Evolutionary conservation across 2,797 vertebrate species (phyloP).

Genomic region (Pangasius djambal): DNA sequence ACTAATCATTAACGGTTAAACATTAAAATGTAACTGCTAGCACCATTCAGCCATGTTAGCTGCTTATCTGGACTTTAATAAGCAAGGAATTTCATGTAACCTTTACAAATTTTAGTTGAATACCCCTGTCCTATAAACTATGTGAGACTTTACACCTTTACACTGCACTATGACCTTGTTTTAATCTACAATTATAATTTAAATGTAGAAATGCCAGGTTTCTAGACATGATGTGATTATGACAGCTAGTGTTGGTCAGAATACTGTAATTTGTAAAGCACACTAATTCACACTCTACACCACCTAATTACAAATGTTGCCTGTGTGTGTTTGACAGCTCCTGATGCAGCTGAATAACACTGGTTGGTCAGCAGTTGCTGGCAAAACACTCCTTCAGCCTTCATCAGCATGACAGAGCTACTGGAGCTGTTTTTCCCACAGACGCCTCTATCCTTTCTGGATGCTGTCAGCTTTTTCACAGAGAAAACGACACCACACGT

Average conservation of each 20-base stretch:
- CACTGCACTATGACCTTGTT: background rate
- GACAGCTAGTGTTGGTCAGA: background rate
- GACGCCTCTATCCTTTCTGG: background rate
- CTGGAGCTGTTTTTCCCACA: background rate
- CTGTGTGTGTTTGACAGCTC: background rate
- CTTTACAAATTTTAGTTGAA: background rate
- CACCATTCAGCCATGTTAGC: background rate
- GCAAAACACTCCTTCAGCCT: constrained; percentile 16
- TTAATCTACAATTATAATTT: background rate
- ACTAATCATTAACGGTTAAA: background rate
- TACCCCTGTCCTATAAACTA: background rate
- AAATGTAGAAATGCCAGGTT: background rate
- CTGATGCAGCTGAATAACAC: constrained; percentile 23
- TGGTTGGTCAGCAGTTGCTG: constrained; percentile 13
- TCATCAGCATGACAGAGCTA: constrained; percentile 5
- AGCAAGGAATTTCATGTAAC: background rate
- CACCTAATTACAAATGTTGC: background rate
- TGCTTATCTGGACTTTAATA: background rate
- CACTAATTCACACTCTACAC: background rate
- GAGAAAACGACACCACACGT: background rate
- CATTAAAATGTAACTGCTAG: background rate
- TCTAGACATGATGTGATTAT: background rate
- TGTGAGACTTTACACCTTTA: background rate
- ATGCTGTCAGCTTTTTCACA: constrained; percentile 2
- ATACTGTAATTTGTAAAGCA: background rate